These are phyloP conservation scores for Nesoenas mayeri DNA, from an alignment of 2,113 vertebrate genomes.

Conservation along the genomic window DNA sequence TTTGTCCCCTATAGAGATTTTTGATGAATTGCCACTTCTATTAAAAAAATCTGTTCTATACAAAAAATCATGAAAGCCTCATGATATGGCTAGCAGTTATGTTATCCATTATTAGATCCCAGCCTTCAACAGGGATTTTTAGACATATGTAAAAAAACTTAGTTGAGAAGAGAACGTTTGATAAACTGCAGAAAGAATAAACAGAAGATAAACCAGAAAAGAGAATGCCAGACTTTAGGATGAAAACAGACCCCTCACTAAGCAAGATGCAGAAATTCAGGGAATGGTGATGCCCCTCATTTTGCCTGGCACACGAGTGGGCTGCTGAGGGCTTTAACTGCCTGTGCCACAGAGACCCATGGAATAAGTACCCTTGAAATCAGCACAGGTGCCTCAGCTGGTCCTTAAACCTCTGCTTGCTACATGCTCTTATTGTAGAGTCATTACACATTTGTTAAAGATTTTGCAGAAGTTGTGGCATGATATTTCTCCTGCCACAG, in stretches of 20 bases:
- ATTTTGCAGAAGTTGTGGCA: neutral
- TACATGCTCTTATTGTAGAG: neutral
- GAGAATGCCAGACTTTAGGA: accelerated
- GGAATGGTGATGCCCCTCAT: neutral
- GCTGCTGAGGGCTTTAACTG: neutral
- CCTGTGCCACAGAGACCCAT: accelerated
- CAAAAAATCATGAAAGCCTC: neutral
- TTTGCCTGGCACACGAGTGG: accelerated
- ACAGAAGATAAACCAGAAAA: neutral
- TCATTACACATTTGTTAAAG: neutral
- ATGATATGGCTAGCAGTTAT: neutral
- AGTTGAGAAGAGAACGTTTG: neutral
- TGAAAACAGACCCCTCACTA: neutral
- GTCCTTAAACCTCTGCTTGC: neutral
- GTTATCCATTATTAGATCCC: neutral
- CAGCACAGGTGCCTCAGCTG: neutral
- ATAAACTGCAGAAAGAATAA: neutral
- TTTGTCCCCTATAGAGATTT: neutral
- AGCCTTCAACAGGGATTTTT: neutral
- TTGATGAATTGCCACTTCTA: slow-evolving; percentile 29
- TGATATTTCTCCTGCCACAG: neutral
- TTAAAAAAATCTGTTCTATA: neutral
- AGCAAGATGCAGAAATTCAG: neutral
- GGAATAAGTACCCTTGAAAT: neutral
- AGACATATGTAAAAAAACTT: neutral